phyloP scores from a whole-genome alignment of 2,113 vertebrate species.

The Scomber colias region DNA sequence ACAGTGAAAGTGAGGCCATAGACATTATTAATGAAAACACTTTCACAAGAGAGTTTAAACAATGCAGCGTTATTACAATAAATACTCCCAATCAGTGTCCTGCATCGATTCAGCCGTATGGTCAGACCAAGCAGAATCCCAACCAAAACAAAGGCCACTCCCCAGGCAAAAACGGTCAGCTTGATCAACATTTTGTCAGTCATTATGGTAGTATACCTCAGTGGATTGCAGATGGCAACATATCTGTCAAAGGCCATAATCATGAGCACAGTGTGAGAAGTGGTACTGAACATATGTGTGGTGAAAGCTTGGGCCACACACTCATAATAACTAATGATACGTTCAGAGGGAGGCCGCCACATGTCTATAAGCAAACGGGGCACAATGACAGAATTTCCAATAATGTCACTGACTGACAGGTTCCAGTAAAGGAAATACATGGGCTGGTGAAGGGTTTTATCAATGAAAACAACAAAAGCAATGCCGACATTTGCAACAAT shows the following conservation, averaged over 20 bases:
- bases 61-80: constrained; percentile 78
- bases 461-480: constrained; percentile 41
- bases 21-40: constrained; percentile 68
- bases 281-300: constrained; percentile 58
- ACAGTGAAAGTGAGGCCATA: constrained; percentile 73
- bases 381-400: constrained; percentile 64
- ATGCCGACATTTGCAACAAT: constrained; percentile 58
- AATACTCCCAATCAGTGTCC: constrained; percentile 52
- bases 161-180: constrained; percentile 73
- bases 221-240: constrained; percentile 78
- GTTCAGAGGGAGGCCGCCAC: constrained; percentile 40
- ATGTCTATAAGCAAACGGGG: constrained; percentile 64
- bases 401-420: constrained; percentile 65
- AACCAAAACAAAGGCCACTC: constrained; percentile 52
- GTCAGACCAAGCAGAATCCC: constrained; percentile 70
- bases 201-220: constrained; percentile 73
- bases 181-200: constrained; percentile 63
- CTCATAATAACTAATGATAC: constrained; percentile 63
- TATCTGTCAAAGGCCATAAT: constrained; percentile 82
- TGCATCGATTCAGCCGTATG: constrained; percentile 70
- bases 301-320: constrained; percentile 76
- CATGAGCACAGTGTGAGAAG: constrained; percentile 70
- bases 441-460: constrained; percentile 69
- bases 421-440: constrained; percentile 78
- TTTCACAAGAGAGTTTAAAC: constrained; percentile 80